Evolutionary conservation across 2,113 vertebrate genomes (phyloP).

Genomic region (Microtus oregoni): DNA sequence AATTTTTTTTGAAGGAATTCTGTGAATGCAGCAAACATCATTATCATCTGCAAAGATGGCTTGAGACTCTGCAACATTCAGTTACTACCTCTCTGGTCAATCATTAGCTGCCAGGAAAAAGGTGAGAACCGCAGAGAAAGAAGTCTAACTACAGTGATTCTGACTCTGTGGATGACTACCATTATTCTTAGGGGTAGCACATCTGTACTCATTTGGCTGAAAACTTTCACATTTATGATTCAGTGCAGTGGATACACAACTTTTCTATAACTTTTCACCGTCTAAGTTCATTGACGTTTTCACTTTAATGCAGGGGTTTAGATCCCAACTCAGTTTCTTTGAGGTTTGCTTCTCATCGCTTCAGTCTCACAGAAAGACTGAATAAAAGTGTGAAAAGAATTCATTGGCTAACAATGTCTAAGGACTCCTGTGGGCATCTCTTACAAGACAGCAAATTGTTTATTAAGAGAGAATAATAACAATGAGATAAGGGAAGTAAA

Average conservation of each 20-base stretch:
- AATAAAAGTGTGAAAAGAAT: not conserved
- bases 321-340: not conserved
- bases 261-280: not conserved
- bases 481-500: not conserved
- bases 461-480: not conserved
- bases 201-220: not conserved
- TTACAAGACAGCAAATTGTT: not conserved
- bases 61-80: not conserved
- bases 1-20: no score
- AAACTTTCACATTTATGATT: not conserved
- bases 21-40: not conserved
- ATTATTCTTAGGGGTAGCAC: not conserved
- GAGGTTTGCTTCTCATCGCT: not conserved
- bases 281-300: not conserved
- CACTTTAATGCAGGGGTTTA: not conserved
- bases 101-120: not conserved
- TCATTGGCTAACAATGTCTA: not conserved
- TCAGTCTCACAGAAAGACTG: not conserved
- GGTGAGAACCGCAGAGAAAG: not conserved
- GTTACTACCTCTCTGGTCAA: accelerated
- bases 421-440: not conserved
- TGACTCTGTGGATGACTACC: not conserved
- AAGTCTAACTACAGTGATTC: not conserved
- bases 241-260: not conserved
- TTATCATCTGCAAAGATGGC: not conserved